These are phyloP conservation scores for Drosophila equinoxialis DNA, from an alignment of 1,140 invertebrate genomes.

Conservation along the genomic window DNA sequence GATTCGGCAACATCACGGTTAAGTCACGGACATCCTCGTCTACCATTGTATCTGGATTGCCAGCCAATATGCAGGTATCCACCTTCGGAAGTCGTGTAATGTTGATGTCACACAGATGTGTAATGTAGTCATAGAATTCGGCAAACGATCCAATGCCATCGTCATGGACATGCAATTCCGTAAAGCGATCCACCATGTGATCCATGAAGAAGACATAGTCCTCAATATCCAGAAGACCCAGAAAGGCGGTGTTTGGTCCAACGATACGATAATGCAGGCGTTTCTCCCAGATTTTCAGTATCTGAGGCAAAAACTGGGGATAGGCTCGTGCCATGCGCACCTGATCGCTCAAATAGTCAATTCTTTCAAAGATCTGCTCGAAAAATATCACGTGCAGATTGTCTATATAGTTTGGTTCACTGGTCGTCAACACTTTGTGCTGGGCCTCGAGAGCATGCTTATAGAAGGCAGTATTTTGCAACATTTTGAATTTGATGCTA, in stretches of 20 bases:
- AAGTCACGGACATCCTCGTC: slow-evolving; percentile 62
- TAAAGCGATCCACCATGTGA: slow-evolving; percentile 57
- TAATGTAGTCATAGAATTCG: slow-evolving; percentile 67
- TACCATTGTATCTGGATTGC: slow-evolving; percentile 52
- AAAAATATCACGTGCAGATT: slow-evolving; percentile 72
- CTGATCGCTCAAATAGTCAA: slow-evolving; percentile 59
- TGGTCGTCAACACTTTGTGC: background rate
- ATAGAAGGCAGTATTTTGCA: slow-evolving; percentile 47
- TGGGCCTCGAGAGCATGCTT: slow-evolving; percentile 46
- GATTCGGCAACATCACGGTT: slow-evolving; percentile 55
- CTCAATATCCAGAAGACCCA: slow-evolving; percentile 59
- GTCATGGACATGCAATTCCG: slow-evolving; percentile 62
- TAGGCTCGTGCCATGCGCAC: slow-evolving; percentile 72
- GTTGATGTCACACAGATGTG: slow-evolving; percentile 62
- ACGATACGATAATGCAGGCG: slow-evolving; percentile 44
- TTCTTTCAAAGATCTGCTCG: slow-evolving; percentile 70
- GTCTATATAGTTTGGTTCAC: slow-evolving; percentile 59
- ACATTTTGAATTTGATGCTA: slow-evolving; percentile 6
- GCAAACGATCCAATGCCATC: slow-evolving; percentile 61
- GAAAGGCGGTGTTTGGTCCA: slow-evolving; percentile 56
- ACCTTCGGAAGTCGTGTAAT: slow-evolving; percentile 42
- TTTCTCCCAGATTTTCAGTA: slow-evolving; percentile 56
- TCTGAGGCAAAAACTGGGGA: slow-evolving; percentile 58
- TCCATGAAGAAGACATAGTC: slow-evolving; percentile 72
- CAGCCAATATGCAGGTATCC: slow-evolving; percentile 55